A percentile compares a stretch with the other conserved stretches of the same genome.
Conservation (phyloP, 2,888 invertebrate species). For the Merodon equestris region DNA sequence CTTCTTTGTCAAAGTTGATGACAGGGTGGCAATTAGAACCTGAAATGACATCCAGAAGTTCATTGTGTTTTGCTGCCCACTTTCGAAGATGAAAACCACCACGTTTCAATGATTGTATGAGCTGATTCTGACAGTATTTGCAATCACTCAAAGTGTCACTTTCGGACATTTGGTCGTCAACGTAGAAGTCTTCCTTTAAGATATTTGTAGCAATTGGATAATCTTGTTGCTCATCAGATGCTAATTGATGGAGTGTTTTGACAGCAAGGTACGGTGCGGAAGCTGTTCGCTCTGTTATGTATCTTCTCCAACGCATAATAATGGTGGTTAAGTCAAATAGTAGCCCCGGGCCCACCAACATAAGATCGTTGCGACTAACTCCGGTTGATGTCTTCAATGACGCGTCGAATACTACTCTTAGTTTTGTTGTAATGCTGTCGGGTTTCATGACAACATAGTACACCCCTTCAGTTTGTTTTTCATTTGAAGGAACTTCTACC, state of each 20-base stretch:
- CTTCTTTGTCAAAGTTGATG: neutral
- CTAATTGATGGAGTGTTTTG: neutral
- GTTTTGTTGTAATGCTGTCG: constrained; percentile 2
- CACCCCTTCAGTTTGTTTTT: neutral
- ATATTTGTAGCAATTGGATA: constrained; percentile 10
- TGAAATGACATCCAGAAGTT: neutral
- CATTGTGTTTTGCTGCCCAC: constrained; percentile 8
- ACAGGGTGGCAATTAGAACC: neutral
- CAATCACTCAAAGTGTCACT: neutral
- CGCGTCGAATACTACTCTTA: neutral
- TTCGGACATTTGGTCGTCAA: constrained; percentile 6
- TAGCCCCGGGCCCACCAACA: neutral
- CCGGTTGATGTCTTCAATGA: neutral
- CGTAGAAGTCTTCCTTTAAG: neutral
- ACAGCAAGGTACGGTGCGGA: constrained; percentile 1
- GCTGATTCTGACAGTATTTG: neutral
- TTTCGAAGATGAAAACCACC: neutral
- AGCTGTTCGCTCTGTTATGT: constrained; percentile 8
- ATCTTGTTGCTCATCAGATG: constrained; percentile 1
- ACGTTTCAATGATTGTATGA: neutral
- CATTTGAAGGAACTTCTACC: neutral
- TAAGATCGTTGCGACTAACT: neutral
- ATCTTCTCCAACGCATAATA: neutral
- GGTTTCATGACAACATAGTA: constrained; percentile 4
- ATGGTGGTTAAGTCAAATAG: neutral